Base-by-base conservation (phyloP, 1,140 invertebrate genomes). In the Macrobrachium rosenbergii region DNA sequence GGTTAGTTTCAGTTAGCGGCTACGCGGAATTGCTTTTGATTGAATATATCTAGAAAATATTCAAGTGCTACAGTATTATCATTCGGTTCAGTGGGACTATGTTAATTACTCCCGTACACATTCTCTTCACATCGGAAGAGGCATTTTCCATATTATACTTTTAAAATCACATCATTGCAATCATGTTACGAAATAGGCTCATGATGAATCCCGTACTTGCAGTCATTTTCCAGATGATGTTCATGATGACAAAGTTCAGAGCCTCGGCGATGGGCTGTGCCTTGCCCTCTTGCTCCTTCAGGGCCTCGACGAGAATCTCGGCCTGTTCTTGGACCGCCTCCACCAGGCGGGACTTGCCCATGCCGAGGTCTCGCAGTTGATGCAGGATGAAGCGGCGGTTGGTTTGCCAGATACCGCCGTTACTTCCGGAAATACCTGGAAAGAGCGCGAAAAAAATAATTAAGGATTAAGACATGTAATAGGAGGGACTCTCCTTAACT, bases 311-410 rank as follows among this genome's bases (percentile, higher is more conserved):
- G 23, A 90, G 69, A 28, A 43, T 60, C 5, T 28, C 67, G 19
- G 81, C 88, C 64, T 92, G 91, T 37, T 91, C 90, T 21, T 91
- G 90, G 17, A 93, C 90, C 23, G 90, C 90, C 12, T 90, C 91
- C 86, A 92, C 91, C 73, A 93, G 90, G 16, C 63, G 88, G 11
- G 90, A 89, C 81, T 92, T 92, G 52, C 92, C 92, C 62, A 92
- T 91, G 21, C 92, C 92, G 73, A 92, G 88, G 82, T 92, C 90
- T 73, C 91, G 88, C 23, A 93, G 88, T 10, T 91, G 88, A 37
- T 90, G 90, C 16, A 92, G 17, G 14, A 91, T 81, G 82, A 92
- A 92, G 73, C 90, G 89, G 14, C 92, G 90, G 28, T 92, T 91
- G 84, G 92, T 90, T 45, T 88, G 88, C 92, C 92, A 92, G 19